Conservation (phyloP, 1,140 invertebrate genomes). For the Agraylea sexmaculata region DNA sequence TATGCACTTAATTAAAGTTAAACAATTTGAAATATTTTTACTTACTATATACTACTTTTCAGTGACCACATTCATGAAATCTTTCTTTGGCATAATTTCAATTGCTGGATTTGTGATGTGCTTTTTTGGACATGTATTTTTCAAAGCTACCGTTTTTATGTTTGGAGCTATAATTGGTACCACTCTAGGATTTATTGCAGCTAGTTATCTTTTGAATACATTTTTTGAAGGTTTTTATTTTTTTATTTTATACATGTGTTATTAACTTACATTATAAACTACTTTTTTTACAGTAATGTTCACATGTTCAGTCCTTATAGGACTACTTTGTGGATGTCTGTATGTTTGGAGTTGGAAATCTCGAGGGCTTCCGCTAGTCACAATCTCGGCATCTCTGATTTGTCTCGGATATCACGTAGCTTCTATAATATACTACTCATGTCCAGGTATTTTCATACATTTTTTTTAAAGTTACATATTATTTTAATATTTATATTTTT, state of each 20-base stretch:
- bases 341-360: too few species aligned
- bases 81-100: constrained; percentile 22
- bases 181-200: constrained; percentile 36
- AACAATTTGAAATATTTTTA: background rate
- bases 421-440: constrained; percentile 7
- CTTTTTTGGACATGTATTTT: constrained; percentile 49
- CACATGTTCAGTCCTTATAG: too few species aligned
- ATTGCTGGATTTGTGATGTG: constrained; percentile 47
- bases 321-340: too few species aligned
- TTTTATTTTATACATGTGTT: constrained; percentile 8
- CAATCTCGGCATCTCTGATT: background rate
- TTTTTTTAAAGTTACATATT: background rate
- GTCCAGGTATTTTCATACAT: constrained; percentile 7
- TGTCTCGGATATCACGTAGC: constrained; percentile 12
- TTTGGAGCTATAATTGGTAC: constrained; percentile 36
- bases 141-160: constrained; percentile 48
- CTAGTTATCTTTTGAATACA: constrained; percentile 19
- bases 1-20: constrained; percentile 3
- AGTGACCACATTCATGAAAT: constrained; percentile 8
- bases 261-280: too few species aligned
- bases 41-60: constrained; percentile 16
- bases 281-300: too few species aligned
- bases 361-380: constrained; percentile 2
- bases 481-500: constrained; percentile 10
- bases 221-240: constrained; percentile 21